phyloP scores from a whole-genome alignment of 2,888 invertebrate species.

The Lepas anatifera region DNA sequence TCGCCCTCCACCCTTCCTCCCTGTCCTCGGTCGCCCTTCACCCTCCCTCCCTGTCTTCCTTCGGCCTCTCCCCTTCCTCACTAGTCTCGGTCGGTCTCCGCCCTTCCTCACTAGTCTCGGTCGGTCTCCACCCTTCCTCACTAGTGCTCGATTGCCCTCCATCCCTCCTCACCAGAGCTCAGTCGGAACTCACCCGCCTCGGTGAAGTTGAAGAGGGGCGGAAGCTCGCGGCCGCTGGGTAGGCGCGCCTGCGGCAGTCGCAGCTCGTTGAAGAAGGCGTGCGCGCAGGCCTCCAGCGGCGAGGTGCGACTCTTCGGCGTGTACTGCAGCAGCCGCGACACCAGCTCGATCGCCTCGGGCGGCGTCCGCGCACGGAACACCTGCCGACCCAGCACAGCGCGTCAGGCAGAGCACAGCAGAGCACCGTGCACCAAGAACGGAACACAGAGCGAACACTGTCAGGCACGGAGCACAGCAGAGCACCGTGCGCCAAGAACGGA shows the following conservation, averaged over 20 bases:
- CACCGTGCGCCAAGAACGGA: too few species aligned
- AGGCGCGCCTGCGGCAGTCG: constrained; percentile 81
- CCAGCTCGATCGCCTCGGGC: constrained; percentile 38
- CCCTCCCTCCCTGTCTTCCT: not conserved
- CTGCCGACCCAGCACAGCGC: constrained; percentile 17
- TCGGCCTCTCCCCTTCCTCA: too few species aligned
- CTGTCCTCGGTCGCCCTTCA: too few species aligned
- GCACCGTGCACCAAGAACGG: too few species aligned
- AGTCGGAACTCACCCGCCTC: constrained; percentile 50
- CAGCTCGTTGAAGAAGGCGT: constrained; percentile 96
- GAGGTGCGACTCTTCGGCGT: constrained; percentile 92
- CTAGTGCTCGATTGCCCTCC: too few species aligned
- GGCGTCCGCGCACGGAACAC: constrained; percentile 29
- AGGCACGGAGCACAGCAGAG: not conserved
- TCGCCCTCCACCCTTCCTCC: too few species aligned
- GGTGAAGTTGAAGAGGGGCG: constrained; percentile 95
- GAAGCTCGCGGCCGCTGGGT: constrained; percentile 85
- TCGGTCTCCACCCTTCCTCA: too few species aligned
- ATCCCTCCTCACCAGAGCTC: too few species aligned
- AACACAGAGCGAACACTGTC: not conserved
- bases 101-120: too few species aligned
- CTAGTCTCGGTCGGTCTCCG: too few species aligned
- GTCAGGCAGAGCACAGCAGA: too few species aligned
- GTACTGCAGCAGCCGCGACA: constrained; percentile 87
- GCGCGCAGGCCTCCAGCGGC: constrained; percentile 94